Percentiles rank a stretch among this genome's conserved stretches.
Conservation (phyloP, 2,113 vertebrate species). For the Agapornis roseicollis region DNA sequence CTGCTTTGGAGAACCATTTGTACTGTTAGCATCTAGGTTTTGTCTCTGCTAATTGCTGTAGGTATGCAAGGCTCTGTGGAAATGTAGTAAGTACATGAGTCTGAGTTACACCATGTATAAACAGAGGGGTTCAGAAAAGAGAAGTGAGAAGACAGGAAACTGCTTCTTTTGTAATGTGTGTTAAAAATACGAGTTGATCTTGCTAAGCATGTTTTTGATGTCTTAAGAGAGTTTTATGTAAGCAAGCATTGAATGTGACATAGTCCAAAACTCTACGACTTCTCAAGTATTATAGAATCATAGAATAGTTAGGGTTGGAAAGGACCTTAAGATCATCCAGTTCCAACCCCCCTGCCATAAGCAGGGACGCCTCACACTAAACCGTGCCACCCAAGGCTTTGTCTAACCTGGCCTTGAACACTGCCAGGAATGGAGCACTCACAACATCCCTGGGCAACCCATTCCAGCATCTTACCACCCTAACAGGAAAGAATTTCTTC, state of each 20-base stretch:
- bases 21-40: not conserved
- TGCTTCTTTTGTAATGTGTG: not conserved
- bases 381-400: no score
- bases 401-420: no score
- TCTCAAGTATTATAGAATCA: not conserved
- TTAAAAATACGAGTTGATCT: not conserved
- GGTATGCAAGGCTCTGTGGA: not conserved
- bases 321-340: no score
- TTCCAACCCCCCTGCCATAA: no score
- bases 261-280: not conserved
- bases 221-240: not conserved
- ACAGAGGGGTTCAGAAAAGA: not conserved
- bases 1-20: not conserved
- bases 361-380: no score
- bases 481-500: no score
- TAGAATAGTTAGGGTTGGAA: no score
- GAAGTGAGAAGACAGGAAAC: not conserved
- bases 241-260: not conserved
- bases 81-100: not conserved
- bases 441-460: no score
- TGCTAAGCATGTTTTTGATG: not conserved
- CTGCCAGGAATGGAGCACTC: no score
- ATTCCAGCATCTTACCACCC: no score
- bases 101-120: not conserved
- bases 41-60: not conserved